Evolutionary conservation across 2,888 invertebrate species (phyloP).

Genomic region (Melinaea marsaeus): DNA sequence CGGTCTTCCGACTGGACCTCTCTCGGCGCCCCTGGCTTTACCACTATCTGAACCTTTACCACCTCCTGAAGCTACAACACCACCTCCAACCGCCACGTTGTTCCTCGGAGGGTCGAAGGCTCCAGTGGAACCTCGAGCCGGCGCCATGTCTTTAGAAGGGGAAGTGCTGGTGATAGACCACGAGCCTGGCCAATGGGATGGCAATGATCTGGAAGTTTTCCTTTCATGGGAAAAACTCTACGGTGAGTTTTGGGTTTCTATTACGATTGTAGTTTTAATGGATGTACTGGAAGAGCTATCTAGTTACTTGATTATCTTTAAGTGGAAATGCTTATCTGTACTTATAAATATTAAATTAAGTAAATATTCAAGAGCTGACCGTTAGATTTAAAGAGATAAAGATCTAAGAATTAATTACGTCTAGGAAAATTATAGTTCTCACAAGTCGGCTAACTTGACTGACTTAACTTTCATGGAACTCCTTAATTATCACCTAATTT

Average conservation of each 20-base stretch:
- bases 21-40: slow-evolving; percentile 51
- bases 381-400: slow-evolving; percentile 2
- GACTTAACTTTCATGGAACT: slow-evolving; percentile 1
- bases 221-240: slow-evolving; percentile 73
- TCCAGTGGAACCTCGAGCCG: slow-evolving; percentile 79
- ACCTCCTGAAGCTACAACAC: slow-evolving; percentile 38
- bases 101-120: slow-evolving; percentile 81
- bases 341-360: not conserved
- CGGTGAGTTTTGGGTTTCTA: slow-evolving; percentile 44
- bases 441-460: not conserved
- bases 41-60: slow-evolving; percentile 53
- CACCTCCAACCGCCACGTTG: slow-evolving; percentile 68
- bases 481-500: not conserved
- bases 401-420: slow-evolving; percentile 4
- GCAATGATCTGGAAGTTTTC: slow-evolving; percentile 69
- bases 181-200: slow-evolving; percentile 75
- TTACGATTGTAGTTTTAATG: not conserved
- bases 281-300: not conserved
- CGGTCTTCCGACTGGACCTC: slow-evolving; percentile 62
- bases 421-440: not conserved
- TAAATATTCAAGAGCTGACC: slow-evolving; percentile 3
- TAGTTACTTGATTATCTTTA: not conserved
- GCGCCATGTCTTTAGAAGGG: slow-evolving; percentile 77
- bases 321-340: not conserved
- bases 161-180: slow-evolving; percentile 81